Conservation (phyloP, 2,888 invertebrate species). For the Antheraea assamensis region DNA sequence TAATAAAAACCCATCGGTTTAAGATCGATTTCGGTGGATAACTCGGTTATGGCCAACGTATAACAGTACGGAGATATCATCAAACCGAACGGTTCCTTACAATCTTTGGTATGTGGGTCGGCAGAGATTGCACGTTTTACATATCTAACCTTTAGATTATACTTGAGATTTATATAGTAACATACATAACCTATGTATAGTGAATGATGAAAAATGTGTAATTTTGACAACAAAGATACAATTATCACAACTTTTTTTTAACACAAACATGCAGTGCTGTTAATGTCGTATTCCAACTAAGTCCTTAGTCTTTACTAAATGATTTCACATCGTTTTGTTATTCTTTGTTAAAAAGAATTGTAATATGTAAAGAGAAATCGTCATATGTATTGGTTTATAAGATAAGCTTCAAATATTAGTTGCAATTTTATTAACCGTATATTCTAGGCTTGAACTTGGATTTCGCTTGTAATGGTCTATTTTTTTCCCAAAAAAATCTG, state of each 20-base stretch:
- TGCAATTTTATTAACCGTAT: no score
- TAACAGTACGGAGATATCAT: background rate
- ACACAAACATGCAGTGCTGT: background rate
- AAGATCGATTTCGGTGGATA: constrained; percentile 34
- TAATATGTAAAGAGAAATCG: no score
- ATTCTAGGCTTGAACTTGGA: no score
- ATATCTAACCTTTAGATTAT: background rate
- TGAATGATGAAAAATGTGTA: background rate
- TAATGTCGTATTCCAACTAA: no score
- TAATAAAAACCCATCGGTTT: constrained; percentile 53
- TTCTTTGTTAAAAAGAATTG: no score
- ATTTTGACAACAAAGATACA: no score
- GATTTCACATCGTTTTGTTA: no score
- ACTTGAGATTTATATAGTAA: background rate
- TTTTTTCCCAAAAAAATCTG: no score
- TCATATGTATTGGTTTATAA: no score
- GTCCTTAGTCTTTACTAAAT: no score
- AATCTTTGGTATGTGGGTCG: background rate
- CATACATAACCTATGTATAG: background rate
- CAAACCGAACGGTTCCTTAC: background rate
- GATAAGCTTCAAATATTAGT: no score
- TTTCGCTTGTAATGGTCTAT: no score
- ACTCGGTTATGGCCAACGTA: background rate
- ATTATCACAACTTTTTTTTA: background rate
- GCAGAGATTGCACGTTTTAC: background rate